Evolutionary conservation across 1,140 invertebrate species (phyloP).

Genomic region (Lepidurus apus): DNA sequence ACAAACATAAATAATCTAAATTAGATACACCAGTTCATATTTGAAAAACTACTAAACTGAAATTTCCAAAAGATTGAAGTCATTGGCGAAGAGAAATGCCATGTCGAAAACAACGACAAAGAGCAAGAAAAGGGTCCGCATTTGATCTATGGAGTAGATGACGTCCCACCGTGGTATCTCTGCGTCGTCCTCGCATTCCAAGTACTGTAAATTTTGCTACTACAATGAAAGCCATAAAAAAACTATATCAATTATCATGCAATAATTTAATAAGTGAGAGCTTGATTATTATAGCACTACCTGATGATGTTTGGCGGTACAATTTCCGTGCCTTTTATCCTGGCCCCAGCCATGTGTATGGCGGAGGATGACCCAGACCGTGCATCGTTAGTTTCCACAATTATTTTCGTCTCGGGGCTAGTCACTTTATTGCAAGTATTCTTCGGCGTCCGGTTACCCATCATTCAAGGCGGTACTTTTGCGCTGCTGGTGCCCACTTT

Average conservation of each 20-base stretch:
- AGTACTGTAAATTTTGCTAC: constrained; percentile 47
- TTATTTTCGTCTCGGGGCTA: constrained; percentile 81
- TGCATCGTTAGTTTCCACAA: constrained; percentile 75
- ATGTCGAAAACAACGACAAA: not conserved
- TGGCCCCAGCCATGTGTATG: constrained; percentile 76
- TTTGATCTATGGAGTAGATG: constrained; percentile 71
- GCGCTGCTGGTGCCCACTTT: constrained; percentile 77
- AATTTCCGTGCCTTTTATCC: constrained; percentile 74
- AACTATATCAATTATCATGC: no score
- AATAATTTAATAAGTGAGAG: not conserved
- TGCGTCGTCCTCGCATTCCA: constrained; percentile 75
- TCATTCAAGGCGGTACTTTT: constrained; percentile 74
- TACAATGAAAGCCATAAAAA: no score
- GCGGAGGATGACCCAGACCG: constrained; percentile 66
- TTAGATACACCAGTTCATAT: no score
- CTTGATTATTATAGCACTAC: constrained; percentile 60
- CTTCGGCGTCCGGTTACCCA: constrained; percentile 68
- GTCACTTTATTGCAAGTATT: constrained; percentile 74
- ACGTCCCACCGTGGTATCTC: constrained; percentile 74
- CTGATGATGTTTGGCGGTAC: constrained; percentile 82
- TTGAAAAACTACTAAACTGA: not conserved
- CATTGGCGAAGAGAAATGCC: not conserved
- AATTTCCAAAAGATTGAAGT: not conserved
- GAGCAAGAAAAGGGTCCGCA: constrained; percentile 37
- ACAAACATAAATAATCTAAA: no score